Conservation (phyloP, 2,113 vertebrate genomes). For the Zosterops lateralis region DNA sequence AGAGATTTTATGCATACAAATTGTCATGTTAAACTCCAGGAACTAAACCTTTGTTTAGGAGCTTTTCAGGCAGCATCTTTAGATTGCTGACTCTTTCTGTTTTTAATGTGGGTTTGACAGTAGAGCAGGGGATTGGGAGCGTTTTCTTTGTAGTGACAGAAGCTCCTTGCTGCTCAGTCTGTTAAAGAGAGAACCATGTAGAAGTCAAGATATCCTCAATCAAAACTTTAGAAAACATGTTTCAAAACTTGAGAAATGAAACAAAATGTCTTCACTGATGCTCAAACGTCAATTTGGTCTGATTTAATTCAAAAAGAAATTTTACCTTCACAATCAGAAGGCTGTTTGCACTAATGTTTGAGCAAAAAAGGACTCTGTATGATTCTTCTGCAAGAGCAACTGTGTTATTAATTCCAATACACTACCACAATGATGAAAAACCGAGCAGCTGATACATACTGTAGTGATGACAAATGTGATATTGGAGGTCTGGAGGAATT, state of each 20-base stretch:
- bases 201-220: background rate
- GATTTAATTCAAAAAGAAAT: background rate
- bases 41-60: background rate
- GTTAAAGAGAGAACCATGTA: background rate
- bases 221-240: background rate
- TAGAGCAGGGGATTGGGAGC: background rate
- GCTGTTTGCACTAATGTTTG: background rate
- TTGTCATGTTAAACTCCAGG: background rate
- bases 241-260: background rate
- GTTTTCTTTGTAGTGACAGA: background rate
- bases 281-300: background rate
- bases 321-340: background rate
- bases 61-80: background rate
- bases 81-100: background rate
- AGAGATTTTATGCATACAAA: background rate
- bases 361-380: background rate
- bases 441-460: background rate
- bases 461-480: background rate
- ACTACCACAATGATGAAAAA: background rate
- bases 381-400: background rate
- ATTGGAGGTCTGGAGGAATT: background rate
- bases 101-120: background rate
- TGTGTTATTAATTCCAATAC: background rate
- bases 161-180: background rate
- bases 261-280: background rate